Evolutionary conservation across 2,888 invertebrate genomes (phyloP).

Genomic region (Calameuta idolon): DNA sequence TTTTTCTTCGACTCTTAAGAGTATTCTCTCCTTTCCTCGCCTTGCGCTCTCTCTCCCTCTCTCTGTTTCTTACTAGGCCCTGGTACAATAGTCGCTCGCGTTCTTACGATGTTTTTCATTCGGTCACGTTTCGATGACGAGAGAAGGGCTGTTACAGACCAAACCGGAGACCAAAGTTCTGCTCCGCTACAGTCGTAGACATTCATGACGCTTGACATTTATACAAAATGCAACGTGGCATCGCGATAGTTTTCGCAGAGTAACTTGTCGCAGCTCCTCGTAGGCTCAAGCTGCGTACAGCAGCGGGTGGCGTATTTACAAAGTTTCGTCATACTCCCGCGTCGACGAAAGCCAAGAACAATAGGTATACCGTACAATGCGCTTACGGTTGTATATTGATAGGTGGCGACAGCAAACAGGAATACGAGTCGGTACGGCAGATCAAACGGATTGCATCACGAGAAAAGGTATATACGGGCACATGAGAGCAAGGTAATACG

Average conservation of each 20-base stretch:
- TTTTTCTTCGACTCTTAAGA: constrained; percentile 12
- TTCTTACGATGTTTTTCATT: constrained; percentile 26
- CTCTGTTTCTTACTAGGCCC: background rate
- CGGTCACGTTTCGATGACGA: constrained; percentile 26
- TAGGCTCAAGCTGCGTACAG: background rate
- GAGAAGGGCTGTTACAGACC: constrained; percentile 11
- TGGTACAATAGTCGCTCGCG: constrained; percentile 20
- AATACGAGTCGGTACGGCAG: background rate
- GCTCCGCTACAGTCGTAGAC: background rate
- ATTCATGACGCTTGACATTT: background rate
- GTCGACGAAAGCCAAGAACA: background rate
- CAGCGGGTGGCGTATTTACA: background rate
- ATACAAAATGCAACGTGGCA: background rate
- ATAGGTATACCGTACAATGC: background rate
- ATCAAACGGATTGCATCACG: background rate
- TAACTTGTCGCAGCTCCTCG: background rate
- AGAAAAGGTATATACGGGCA: background rate
- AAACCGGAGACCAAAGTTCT: background rate
- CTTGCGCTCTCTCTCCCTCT: constrained; percentile 2
- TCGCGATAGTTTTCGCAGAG: background rate
- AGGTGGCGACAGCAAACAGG: background rate
- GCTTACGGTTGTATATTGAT: background rate
- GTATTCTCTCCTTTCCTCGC: background rate
- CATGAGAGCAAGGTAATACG: background rate
- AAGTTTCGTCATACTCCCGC: background rate